phyloP scores from a whole-genome alignment of 2,797 vertebrate species.

The Lutjanus campechanus region DNA sequence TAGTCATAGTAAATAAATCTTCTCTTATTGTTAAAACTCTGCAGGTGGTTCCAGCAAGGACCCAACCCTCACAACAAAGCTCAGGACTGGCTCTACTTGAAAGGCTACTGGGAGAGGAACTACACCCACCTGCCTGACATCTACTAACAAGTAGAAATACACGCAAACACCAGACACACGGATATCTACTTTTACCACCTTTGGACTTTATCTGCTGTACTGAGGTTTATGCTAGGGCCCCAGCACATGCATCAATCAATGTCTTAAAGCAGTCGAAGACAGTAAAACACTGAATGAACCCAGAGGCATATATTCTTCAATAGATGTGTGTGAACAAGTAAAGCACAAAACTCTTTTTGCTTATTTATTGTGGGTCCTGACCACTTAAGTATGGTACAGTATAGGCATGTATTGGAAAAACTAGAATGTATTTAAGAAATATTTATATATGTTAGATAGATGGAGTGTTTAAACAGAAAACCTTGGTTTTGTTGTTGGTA shows the following conservation, averaged over 20 bases:
- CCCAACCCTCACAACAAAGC: constrained; percentile 94
- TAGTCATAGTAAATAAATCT: not conserved
- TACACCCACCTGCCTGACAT: constrained; percentile 95
- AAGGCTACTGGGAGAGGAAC: constrained; percentile 97
- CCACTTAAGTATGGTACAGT: constrained; percentile 36
- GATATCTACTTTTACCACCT: constrained; percentile 38
- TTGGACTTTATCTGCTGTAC: constrained; percentile 46
- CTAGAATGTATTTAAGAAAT: constrained; percentile 67
- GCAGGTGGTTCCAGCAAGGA: constrained; percentile 97
- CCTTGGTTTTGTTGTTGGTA: constrained; percentile 41
- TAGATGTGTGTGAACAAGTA: constrained; percentile 48
- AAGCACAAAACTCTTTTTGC: constrained; percentile 69
- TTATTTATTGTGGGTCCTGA: constrained; percentile 54
- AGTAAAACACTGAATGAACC: constrained; percentile 29
- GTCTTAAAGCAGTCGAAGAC: constrained; percentile 5
- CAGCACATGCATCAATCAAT: constrained; percentile 1
- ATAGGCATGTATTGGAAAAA: constrained; percentile 54
- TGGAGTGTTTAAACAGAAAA: constrained; percentile 61
- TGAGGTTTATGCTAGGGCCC: constrained; percentile 17
- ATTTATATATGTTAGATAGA: constrained; percentile 49
- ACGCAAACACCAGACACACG: constrained; percentile 23
- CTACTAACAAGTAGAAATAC: constrained; percentile 86
- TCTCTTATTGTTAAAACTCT: constrained; percentile 29
- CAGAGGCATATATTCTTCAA: constrained; percentile 34
- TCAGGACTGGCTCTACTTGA: constrained; percentile 96